Evolutionary conservation across 2,113 vertebrate genomes (phyloP).

Genomic region (Bambusicola thoracicus): DNA sequence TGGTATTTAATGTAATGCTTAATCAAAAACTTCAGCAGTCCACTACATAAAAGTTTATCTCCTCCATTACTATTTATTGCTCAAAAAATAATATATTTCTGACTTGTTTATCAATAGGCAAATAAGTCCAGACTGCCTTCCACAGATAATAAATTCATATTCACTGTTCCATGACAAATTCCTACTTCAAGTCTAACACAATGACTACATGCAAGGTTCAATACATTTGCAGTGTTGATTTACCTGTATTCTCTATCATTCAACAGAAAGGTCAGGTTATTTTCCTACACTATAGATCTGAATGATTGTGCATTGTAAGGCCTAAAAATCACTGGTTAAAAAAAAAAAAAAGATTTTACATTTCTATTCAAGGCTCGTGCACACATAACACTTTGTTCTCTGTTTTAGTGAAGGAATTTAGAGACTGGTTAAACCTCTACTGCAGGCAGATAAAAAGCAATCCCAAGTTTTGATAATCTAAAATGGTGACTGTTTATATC

Average conservation of each 20-base stretch:
- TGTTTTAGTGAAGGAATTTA: neutral
- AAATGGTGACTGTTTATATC: neutral
- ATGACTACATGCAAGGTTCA: neutral
- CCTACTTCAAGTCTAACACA: neutral
- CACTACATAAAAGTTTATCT: neutral
- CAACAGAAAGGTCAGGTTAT: neutral
- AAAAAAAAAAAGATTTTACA: neutral
- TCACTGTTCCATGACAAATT: neutral
- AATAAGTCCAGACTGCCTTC: neutral
- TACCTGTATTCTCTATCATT: neutral
- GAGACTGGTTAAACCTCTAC: neutral
- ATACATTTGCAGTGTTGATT: neutral
- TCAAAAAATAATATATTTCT: neutral
- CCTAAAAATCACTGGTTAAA: neutral
- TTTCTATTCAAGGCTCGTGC: neutral
- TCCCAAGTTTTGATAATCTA: neutral
- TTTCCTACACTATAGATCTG: neutral
- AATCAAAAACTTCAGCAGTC: neutral
- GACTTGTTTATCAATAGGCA: neutral
- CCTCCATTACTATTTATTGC: neutral
- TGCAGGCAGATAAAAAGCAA: neutral
- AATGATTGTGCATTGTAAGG: neutral
- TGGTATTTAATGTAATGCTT: neutral
- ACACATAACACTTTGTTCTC: neutral
- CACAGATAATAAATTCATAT: neutral